These are phyloP conservation scores for Bombyx mori DNA, from an alignment of 1,140 invertebrate species.

Conservation along the genomic window ASM3026992v2 NC_085127.1:14458501-14459000, in stretches of 20 bases:
- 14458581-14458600: slow-evolving; percentile 38
- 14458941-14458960: slow-evolving; percentile 43
- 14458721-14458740: slow-evolving; percentile 23
- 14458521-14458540: slow-evolving; percentile 32
- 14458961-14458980: slow-evolving; percentile 32
- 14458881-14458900: slow-evolving; percentile 37
- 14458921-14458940: slow-evolving; percentile 33
- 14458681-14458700: slow-evolving; percentile 56
- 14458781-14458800: slow-evolving; percentile 31
- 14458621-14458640: slow-evolving; percentile 41
- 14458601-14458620: slow-evolving; percentile 35
- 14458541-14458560: slow-evolving; percentile 39
- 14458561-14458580: slow-evolving; percentile 45
- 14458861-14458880: slow-evolving; percentile 37
- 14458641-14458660: slow-evolving; percentile 46
- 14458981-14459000: slow-evolving; percentile 43
- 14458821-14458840: slow-evolving; percentile 30
- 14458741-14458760: slow-evolving; percentile 6
- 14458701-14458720: slow-evolving; percentile 43
- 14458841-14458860: slow-evolving; percentile 36
- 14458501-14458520: slow-evolving; percentile 33
- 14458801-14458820: slow-evolving; percentile 30
- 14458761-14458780: slow-evolving; percentile 16
- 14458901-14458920: slow-evolving; percentile 37
- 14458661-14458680: slow-evolving; percentile 60